Evolutionary conservation across 53 echinoderm and acorn worm species (phyloP), one percentile per base, ranked within the genome.

Genomic region (Henricia sp.): DNA sequence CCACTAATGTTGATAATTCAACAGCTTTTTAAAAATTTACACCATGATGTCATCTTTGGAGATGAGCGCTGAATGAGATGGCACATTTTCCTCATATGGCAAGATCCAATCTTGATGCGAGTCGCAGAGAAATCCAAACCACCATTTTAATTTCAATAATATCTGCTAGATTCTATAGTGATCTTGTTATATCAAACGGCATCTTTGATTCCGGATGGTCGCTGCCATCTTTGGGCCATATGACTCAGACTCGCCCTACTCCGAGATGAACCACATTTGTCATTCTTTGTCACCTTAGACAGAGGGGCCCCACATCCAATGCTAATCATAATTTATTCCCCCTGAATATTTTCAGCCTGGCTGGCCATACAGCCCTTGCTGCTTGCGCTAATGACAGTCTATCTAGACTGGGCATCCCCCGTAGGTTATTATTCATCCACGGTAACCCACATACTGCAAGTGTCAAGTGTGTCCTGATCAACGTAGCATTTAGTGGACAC

Each of bases 291-390:
- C 14, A 38, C 34, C 20, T 16, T 41, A 76, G 76, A 76, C 41
- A 39, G 39, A 59, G n/a, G 72, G 37, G 56, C 54, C 55, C 39
- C 57, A 63, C 44, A 38, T 46, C 64, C 62, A 62, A 46, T 80
- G 63, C 63, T 80, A 48, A 64, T 20, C 80, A 80, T 80, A 80
- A 80, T 80, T 80, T 80, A 80, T 80, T 63, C 80, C 80, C 74
- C 39, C 76, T 76, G 76, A 76, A 76, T 76, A 37, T 57, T 59
- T 21, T 57, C 40, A 28, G 2, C 12, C 0, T 51, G 14, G 50
- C 8, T 34, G 17, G 33, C 52, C 27, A 34, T 50, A 44, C 19
- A 30, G 25, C 27, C 48, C 30, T 19, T 8, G 64, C 25, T 68
- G 42, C 38, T 68, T 68, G 23, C 0, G 68, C 52, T 52, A 35